These are phyloP conservation scores for Rhagonycha lutea DNA, from an alignment of 2,888 invertebrate genomes.

Conservation along the genomic window DNA sequence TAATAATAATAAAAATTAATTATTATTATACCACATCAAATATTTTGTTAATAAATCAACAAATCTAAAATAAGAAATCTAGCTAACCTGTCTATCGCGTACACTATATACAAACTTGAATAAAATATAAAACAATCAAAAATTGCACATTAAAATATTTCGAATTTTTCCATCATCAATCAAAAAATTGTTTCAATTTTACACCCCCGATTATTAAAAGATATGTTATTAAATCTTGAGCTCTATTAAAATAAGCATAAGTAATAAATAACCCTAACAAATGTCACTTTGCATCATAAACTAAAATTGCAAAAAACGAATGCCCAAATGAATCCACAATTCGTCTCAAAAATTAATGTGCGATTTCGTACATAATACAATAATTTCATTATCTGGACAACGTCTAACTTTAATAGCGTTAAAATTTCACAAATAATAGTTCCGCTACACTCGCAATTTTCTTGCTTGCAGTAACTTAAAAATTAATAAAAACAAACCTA, in stretches of 20 bases:
- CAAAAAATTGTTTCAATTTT: background rate
- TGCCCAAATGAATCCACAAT: background rate
- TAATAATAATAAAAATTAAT: background rate
- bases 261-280: background rate
- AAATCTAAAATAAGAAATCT: background rate
- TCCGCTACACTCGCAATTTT: background rate
- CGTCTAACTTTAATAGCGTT: background rate
- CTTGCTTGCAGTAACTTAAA: background rate
- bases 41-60: background rate
- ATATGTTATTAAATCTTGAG: background rate
- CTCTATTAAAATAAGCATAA: background rate
- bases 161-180: background rate
- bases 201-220: background rate
- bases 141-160: conserved; percentile 4
- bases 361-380: background rate
- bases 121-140: background rate
- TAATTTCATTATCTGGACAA: background rate
- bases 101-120: background rate
- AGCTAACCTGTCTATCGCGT: background rate
- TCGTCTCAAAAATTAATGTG: background rate
- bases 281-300: background rate
- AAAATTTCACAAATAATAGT: background rate
- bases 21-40: background rate
- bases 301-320: background rate
- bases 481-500: background rate